phyloP scores from a whole-genome alignment of 1,140 invertebrate genomes.

The Sitodiplosis mosellana region DNA sequence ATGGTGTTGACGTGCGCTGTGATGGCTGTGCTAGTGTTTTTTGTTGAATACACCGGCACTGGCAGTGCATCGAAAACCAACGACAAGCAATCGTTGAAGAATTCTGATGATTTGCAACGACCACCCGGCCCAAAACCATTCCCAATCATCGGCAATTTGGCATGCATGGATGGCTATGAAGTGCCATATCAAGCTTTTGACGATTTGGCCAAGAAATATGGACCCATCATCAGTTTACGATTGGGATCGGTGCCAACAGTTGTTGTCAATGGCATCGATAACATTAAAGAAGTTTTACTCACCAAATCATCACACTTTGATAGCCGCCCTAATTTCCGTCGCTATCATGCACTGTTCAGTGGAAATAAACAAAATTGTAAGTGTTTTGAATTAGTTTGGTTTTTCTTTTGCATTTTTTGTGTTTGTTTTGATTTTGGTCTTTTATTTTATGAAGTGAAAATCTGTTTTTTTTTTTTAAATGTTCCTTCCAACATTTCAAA shows the following conservation, averaged over 20 bases:
- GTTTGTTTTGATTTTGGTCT: not conserved
- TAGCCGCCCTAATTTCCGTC: constrained; percentile 39
- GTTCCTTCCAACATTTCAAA: not conserved
- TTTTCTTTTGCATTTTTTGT: no score
- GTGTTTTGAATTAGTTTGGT: constrained; percentile 14
- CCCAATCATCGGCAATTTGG: constrained; percentile 39
- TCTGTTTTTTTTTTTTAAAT: not conserved
- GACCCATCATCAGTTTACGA: constrained; percentile 33
- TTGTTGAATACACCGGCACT: not conserved
- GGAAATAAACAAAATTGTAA: constrained; percentile 52
- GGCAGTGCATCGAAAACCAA: not conserved
- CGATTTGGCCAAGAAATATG: constrained; percentile 31
- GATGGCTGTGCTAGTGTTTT: not conserved
- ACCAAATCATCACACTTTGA: constrained; percentile 41
- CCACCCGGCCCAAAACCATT: constrained; percentile 35
- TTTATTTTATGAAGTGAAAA: not conserved
- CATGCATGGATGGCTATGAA: constrained; percentile 35
- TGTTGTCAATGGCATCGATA: constrained; percentile 40
- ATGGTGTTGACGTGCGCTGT: not conserved
- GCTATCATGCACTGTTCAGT: constrained; percentile 42
- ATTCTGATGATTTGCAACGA: constrained; percentile 11
- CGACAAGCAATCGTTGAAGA: not conserved
- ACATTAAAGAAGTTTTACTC: constrained; percentile 42
- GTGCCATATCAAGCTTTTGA: constrained; percentile 45
- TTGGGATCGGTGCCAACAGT: constrained; percentile 40